Base-by-base conservation (phyloP, 1,140 invertebrate species). In the Drosophila santomea region DNA sequence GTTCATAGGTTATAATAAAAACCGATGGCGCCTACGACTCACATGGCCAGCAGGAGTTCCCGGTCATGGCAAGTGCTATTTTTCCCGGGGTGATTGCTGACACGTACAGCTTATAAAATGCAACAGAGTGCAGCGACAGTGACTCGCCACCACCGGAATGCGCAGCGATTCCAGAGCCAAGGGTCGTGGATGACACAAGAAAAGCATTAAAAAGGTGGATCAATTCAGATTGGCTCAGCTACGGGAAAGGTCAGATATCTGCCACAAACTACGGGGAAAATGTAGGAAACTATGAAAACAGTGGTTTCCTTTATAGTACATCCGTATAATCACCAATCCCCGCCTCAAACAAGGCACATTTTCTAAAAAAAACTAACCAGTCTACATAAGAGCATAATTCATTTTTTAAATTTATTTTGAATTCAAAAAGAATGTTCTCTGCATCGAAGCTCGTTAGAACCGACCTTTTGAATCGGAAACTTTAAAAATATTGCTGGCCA, bases 1-100 rank as follows among this genome's bases (percentile, higher is more conserved):
- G 80, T 74, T 80, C 75, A 75, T 75, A 45, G 78, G 61, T 50
- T 74, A 55, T 68, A 74, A 74, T 82, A 57, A 72, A 71, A 67
- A 44, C 44, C 7, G 10, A 60, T 48, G 72, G 57, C 80, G 73
- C 55, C 76, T 50, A 38, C 43, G 20, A 28, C 43, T 47, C 35
- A 28, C 28, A 48, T 7, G n/a, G n/a, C 25, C 25, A 38, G n/a
- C 62, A 32, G 47, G 55, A 4, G 4, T 23, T n/a, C 20, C 17
- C 15, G 25, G 14, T 20, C 17, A 14, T 14, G 23, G 17, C n/a
- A 8, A 44, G 15, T 23, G 12, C 8, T 17, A 15, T 11, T 41
- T 38, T 11, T 11, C 54, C 17, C 28, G 20, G 41, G 28, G 15
- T 59, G 56, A 60, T 17, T 60, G 43, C 59, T 45, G 41, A 59